Evolutionary conservation across 2,888 invertebrate genomes (phyloP), one percentile per base, ranked within the genome.

Genomic region (Orthosia gothica): DNA sequence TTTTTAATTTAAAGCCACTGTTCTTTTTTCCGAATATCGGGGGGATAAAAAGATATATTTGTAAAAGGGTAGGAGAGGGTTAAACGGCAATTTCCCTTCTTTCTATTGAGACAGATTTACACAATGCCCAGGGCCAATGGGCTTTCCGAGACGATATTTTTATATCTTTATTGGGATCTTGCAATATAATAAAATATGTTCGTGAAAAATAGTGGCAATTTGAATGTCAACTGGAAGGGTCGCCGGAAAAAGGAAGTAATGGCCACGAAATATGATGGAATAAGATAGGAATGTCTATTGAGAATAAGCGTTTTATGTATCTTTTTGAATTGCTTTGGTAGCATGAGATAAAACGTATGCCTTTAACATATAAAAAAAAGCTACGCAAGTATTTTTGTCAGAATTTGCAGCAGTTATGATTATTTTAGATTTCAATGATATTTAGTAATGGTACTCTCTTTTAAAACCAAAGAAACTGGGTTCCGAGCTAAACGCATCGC

Each of bases 51-150:
- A 87, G 88, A 88, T 87, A 90, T 88, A 90, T 92, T 92, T 91
- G 88, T 92, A 89, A 86, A 73, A 76, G 88, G 92, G 91, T 89
- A 74, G 84, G 92, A 91, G 91, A 90, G 93, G 93, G 93, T 93
- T 93, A 92, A 92, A 90, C 84, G 92, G 90, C 91, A 87, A 92
- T 93, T 93, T 94, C 89, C 91, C 92, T 89, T 89, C 91, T 92
- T 91, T 81, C 91, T 91, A 89, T 89, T 87, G 88, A 88, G 91
- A 92, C 93, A 93, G 93, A 93, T 94, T 94, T 92, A 92, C 92
- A 91, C 90, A 91, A 89, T 89, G 94, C 94, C 94, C 87, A 83
- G 80, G 91, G 92, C 92, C 87, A 81, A 88, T 86, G 88, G 89
- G 88, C 88, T 87, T 79, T 76, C 58, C 87, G 85, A 91, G 90